Percentiles rank a stretch among this genome's conserved stretches.
phyloP scores from a whole-genome alignment of 2,113 vertebrate genomes.

The Lophius piscatorius region DNA sequence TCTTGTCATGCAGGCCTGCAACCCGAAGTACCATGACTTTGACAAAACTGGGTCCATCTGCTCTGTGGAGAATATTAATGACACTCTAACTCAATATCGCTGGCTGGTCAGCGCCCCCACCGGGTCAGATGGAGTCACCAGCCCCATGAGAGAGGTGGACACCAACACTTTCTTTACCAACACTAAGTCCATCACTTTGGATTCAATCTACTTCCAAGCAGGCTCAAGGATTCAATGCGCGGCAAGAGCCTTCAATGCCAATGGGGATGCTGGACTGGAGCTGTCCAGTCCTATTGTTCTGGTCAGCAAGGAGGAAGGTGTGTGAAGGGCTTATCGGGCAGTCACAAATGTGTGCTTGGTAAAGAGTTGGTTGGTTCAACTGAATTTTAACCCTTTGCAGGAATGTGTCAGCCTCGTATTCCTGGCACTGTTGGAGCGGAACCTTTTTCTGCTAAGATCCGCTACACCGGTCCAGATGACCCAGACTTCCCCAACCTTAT shows the following conservation, averaged over 20 bases:
- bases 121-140: conserved; percentile 84
- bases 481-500: conserved; percentile 82
- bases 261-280: conserved; percentile 84
- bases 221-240: conserved; percentile 85
- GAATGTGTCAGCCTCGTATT: conserved; percentile 81
- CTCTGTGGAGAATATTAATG: conserved; percentile 82
- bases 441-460: conserved; percentile 84
- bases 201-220: conserved; percentile 87
- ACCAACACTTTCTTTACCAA: conserved; percentile 87
- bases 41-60: conserved; percentile 88
- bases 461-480: conserved; percentile 80
- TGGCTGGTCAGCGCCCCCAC: conserved; percentile 85
- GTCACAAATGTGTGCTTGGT: neutral
- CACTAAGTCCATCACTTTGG: conserved; percentile 85
- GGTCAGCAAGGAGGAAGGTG: conserved; percentile 83
- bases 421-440: conserved; percentile 82
- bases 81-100: conserved; percentile 84
- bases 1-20: conserved; percentile 77
- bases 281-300: conserved; percentile 79
- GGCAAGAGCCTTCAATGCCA: conserved; percentile 81
- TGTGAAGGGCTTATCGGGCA: conserved; percentile 10
- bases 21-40: conserved; percentile 85
- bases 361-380: neutral
- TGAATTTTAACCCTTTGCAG: conserved; percentile 49
- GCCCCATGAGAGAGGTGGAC: conserved; percentile 85